phyloP scores from a whole-genome alignment of 92 coral and sea anemone species.

The Micromussa lordhowensis region DNA sequence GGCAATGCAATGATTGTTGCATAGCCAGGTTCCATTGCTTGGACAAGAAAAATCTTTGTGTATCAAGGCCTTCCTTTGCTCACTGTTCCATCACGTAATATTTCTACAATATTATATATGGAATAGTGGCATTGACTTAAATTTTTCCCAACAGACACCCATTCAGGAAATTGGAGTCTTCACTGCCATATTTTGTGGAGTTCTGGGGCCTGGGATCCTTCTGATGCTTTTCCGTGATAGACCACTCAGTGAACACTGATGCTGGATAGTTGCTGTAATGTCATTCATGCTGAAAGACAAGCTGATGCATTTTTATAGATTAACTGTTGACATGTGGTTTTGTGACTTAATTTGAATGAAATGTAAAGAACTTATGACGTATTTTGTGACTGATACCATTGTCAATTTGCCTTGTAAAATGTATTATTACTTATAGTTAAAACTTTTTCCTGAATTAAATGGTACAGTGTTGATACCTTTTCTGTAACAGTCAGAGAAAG shows the following conservation, averaged over 20 bases:
- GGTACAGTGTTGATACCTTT: background rate
- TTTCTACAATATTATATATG: too few species aligned
- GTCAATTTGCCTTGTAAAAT: background rate
- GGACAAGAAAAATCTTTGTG: too few species aligned
- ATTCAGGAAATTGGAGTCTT: slow-evolving; percentile 77
- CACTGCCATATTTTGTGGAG: slow-evolving; percentile 61
- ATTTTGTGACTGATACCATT: background rate
- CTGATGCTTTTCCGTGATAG: slow-evolving; percentile 84
- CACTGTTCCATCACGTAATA: too few species aligned
- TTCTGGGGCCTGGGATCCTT: slow-evolving; percentile 88
- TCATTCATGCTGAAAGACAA: background rate
- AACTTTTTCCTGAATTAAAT: background rate
- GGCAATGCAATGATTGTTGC: too few species aligned
- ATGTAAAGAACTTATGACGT: slow-evolving; percentile 5
- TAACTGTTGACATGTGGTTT: background rate
- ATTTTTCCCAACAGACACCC: slow-evolving; percentile 63
- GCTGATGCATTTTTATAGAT: background rate
- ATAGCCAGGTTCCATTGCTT: too few species aligned
- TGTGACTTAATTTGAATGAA: background rate
- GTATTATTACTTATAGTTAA: background rate
- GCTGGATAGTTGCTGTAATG: background rate
- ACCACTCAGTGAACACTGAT: slow-evolving; percentile 67
- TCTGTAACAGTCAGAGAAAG: background rate
- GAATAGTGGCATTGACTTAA: background rate
- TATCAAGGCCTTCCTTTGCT: too few species aligned